Evolutionary conservation across 2,797 vertebrate species (phyloP), one percentile per base, ranked within the genome.

Genomic region (Manis crassicaudata): DNA sequence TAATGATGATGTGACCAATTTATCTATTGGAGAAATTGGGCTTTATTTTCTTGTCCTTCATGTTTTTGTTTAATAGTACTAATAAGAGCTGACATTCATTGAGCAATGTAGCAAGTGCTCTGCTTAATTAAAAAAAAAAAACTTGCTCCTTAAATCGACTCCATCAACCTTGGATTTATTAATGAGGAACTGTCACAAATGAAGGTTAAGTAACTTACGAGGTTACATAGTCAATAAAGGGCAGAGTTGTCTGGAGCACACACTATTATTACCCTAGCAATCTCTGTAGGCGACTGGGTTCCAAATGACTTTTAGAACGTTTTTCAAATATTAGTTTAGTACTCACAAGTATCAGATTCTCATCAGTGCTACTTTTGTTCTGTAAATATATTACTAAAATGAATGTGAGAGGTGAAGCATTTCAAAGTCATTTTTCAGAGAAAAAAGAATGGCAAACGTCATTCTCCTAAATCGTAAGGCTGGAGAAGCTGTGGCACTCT

Each of bases 41-140:
- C 50, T 95, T 73, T n/a, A 29, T 23, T 56, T 94, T 96, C 54
- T 81, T 37, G 12, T 63, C 40, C 32, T 96, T 79, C 1, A 1
- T 72, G 18, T 72, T 56, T 88, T 73, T 81, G n/a, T 73, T 18
- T 90, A 62, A 37, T 43, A 37, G 18, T 73, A 37, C 77, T 68
- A 62, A 75, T 62, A 67, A 52, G 63, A 84, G 16, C 35, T 93
- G 86, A 86, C 46, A 65, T 52, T 60, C 76, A 56, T 40, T 88
- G 68, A 86, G 20, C 46, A 85, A 62, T 50, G 18, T 73, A 83
- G n/a, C n/a, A 92, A 80, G 3, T 29, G 4, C 17, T 90, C 32
- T 83, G 29, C 46, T 79, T 95, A 68, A 84, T 46, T 85, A 79
- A 85, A 90, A 91, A 85, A 17, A 73, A 85, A 90, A 91, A 85